Percentiles rank a stretch among this genome's conserved stretches.
Evolutionary conservation across 1,140 invertebrate species (phyloP).

Genomic region (Hirudo medicinalis): DNA sequence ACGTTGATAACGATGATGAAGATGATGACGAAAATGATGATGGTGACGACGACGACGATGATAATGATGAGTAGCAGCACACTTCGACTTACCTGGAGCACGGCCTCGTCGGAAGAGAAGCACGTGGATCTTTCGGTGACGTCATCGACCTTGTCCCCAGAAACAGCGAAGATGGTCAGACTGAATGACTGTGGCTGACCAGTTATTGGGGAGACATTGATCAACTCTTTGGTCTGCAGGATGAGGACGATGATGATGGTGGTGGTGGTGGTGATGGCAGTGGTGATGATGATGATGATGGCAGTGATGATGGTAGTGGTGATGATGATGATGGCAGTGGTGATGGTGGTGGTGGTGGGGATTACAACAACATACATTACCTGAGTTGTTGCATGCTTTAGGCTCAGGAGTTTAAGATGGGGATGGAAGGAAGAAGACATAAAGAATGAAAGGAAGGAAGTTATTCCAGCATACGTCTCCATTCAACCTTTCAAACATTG

Average conservation of each 20-base stretch:
- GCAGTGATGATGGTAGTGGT: not conserved
- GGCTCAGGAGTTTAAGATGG: not conserved
- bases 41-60: not conserved
- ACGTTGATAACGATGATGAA: not conserved
- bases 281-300: not conserved
- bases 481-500: not conserved
- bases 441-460: not conserved
- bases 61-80: not conserved
- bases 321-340: not conserved
- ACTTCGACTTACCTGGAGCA: not conserved
- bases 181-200: too few relatives aligned
- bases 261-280: too few relatives aligned
- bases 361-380: not conserved
- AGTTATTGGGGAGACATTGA: too few relatives aligned
- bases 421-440: not conserved
- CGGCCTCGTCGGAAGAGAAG: not conserved
- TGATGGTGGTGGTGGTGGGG: not conserved
- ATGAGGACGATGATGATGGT: too few relatives aligned
- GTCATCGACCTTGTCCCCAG: not conserved
- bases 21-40: not conserved
- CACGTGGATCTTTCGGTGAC: not conserved
- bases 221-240: too few relatives aligned
- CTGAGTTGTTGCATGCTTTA: not conserved
- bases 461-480: not conserved
- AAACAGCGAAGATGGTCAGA: not conserved